Percentiles rank a stretch among this genome's conserved stretches.
Evolutionary conservation across 2,888 invertebrate genomes (phyloP).

Genomic region (Cremastinae sp.): DNA sequence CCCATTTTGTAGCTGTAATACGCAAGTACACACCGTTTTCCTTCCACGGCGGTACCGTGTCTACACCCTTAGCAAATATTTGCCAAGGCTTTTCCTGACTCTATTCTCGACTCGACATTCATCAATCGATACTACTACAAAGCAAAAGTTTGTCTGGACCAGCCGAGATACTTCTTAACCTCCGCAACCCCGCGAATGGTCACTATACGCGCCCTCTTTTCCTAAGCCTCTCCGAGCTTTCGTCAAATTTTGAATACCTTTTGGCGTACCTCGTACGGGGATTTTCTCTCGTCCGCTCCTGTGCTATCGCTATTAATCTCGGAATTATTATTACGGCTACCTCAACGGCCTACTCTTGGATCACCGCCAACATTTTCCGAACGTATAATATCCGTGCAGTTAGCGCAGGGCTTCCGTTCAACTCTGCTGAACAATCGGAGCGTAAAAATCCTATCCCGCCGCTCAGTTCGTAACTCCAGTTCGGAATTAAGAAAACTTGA

Average conservation of each 20-base stretch:
- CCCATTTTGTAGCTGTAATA: conserved; percentile 45
- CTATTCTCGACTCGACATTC: conserved; percentile 5
- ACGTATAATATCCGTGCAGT: conserved; percentile 19
- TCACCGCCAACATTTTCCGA: conserved; percentile 27
- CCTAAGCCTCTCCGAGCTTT: too few species aligned
- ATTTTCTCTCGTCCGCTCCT: neutral
- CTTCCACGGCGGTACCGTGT: conserved; percentile 13
- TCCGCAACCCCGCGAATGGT: too few species aligned
- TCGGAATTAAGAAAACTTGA: too few species aligned
- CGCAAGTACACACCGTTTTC: conserved; percentile 37
- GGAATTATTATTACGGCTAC: conserved; percentile 21
- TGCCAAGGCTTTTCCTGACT: conserved; percentile 13
- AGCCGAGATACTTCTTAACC: too few species aligned
- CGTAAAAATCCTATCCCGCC: neutral
- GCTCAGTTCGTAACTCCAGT: too few species aligned
- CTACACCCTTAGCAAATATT: conserved; percentile 6
- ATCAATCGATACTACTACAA: neutral
- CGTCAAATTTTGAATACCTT: too few species aligned
- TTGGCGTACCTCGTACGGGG: too few species aligned
- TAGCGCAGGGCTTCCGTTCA: conserved; percentile 20
- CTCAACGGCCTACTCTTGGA: conserved; percentile 18
- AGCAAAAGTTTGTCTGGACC: conserved; percentile 2
- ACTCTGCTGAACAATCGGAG: neutral
- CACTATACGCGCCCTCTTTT: too few species aligned
- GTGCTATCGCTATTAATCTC: conserved; percentile 21